Evolutionary conservation across 2,113 vertebrate genomes (phyloP).

Genomic region (Rhinolophus ferrumequinum): DNA sequence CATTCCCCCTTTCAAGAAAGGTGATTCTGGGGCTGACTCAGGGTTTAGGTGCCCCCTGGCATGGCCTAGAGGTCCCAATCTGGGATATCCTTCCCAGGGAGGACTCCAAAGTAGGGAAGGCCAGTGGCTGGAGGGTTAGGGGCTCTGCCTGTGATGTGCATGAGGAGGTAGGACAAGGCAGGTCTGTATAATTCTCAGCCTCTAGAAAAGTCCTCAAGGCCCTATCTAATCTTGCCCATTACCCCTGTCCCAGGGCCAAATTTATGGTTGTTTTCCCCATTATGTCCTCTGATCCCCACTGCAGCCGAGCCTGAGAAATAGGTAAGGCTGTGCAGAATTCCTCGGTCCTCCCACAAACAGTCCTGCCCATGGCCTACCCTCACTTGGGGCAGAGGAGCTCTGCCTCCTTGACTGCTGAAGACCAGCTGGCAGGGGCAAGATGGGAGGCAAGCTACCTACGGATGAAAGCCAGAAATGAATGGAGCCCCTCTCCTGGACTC

Average conservation of each 20-base stretch:
- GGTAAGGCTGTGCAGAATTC: background rate
- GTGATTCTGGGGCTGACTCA: slow-evolving; percentile 68
- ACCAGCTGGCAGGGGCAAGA: background rate
- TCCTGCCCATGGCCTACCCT: background rate
- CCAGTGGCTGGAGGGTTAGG: background rate
- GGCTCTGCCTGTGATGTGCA: background rate
- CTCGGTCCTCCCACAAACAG: background rate
- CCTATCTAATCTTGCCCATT: background rate
- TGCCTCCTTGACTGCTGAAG: background rate
- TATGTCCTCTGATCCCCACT: background rate
- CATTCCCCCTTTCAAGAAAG: slow-evolving; percentile 50
- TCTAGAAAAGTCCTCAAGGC: slow-evolving; percentile 31
- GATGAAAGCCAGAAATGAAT: slow-evolving; percentile 68
- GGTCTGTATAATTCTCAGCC: background rate
- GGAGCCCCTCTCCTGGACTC: background rate
- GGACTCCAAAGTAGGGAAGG: background rate
- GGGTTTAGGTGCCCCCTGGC: slow-evolving; percentile 58
- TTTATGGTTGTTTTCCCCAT: slow-evolving; percentile 45
- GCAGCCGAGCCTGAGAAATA: background rate
- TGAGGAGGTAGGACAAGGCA: background rate
- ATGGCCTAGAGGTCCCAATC: background rate
- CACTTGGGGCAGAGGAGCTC: background rate
- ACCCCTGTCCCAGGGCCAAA: background rate
- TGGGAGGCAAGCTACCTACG: slow-evolving; percentile 27
- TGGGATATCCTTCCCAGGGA: slow-evolving; percentile 33